Conservation (phyloP, 92 coral and sea anemone species). For the Desmophyllum pertusum region DNA sequence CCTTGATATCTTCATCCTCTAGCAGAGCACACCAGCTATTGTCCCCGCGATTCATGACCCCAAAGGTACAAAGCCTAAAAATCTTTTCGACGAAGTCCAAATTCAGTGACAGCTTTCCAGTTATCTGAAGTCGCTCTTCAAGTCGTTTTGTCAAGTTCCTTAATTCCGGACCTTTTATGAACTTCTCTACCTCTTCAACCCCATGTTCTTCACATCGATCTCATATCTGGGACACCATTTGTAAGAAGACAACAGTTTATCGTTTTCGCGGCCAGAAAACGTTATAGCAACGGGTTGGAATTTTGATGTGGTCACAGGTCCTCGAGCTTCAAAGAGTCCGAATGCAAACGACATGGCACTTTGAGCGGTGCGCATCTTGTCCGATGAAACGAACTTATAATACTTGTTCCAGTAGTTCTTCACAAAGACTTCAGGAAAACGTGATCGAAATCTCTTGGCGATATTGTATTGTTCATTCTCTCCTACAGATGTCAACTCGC, state of each 20-base stretch:
- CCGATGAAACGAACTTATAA: constrained; percentile 76
- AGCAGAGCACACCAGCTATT: constrained; percentile 68
- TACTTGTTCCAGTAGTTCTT: constrained; percentile 73
- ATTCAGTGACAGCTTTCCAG: constrained; percentile 54
- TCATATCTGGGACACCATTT: constrained; percentile 71
- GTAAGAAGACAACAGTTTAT: constrained; percentile 72
- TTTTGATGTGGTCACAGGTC: constrained; percentile 58
- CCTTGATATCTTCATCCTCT: constrained; percentile 44
- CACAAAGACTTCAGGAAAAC: constrained; percentile 61
- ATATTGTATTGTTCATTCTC: constrained; percentile 71
- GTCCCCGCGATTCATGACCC: constrained; percentile 51
- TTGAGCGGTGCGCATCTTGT: constrained; percentile 76
- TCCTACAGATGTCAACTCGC: constrained; percentile 76
- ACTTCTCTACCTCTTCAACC: constrained; percentile 39
- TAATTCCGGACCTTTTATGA: constrained; percentile 32
- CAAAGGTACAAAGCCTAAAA: constrained; percentile 66
- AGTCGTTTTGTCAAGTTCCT: constrained; percentile 32
- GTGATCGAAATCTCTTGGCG: constrained; percentile 69
- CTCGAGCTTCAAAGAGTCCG: constrained; percentile 84
- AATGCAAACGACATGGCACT: constrained; percentile 89
- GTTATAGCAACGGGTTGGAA: constrained; percentile 85
- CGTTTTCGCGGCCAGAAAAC: constrained; percentile 73
- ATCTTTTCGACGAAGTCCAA: constrained; percentile 45
- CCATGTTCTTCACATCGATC: constrained; percentile 38
- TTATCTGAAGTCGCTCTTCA: constrained; percentile 47